phyloP scores from a whole-genome alignment of 2,113 vertebrate species.

The Genyomyrus donnyi region DNA sequence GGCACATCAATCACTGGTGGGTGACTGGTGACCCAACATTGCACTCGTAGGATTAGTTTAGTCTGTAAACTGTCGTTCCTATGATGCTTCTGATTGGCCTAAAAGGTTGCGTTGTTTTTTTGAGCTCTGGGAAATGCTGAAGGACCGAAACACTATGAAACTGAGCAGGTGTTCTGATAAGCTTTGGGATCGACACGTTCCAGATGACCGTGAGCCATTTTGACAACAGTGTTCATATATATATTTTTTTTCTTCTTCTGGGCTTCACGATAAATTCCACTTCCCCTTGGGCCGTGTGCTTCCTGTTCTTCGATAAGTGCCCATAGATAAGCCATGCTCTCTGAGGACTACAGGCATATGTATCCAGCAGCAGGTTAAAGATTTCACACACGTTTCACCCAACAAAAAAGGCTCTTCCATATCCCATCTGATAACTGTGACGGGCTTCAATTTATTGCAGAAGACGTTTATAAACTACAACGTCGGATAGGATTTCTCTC shows the following conservation, averaged over 20 bases:
- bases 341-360: neutral
- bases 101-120: neutral
- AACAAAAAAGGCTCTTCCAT: neutral
- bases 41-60: neutral
- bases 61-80: neutral
- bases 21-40: neutral
- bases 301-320: neutral
- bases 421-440: neutral
- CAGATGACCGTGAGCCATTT: neutral
- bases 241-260: neutral
- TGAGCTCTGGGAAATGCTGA: neutral
- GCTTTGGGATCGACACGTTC: neutral
- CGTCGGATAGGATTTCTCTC: neutral
- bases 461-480: neutral
- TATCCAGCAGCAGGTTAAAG: neutral
- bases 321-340: neutral
- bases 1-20: neutral
- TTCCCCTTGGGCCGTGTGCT: neutral
- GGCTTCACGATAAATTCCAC: neutral
- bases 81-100: neutral
- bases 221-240: neutral
- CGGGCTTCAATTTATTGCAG: neutral
- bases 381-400: neutral
- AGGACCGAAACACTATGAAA: neutral
- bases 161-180: neutral